A percentile compares a stretch with the other conserved stretches of the same genome.
Conservation (phyloP, 2,888 invertebrate genomes). For the Mythimna vitellina region DNA sequence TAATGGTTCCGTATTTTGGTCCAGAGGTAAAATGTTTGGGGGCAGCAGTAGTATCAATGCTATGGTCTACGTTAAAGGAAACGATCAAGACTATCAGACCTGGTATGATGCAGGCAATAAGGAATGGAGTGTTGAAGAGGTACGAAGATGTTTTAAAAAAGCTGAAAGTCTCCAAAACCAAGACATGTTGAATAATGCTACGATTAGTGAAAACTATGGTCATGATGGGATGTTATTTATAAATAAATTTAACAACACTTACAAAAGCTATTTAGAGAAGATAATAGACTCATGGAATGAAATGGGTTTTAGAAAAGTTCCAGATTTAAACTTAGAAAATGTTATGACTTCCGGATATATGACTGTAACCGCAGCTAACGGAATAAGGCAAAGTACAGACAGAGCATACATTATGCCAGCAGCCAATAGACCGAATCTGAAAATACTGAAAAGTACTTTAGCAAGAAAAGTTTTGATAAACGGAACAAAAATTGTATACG, state of each 20-base stretch:
- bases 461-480: slow-evolving; percentile 56
- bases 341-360: slow-evolving; percentile 85
- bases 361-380: slow-evolving; percentile 84
- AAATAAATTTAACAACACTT: slow-evolving; percentile 83
- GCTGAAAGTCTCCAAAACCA: slow-evolving; percentile 82
- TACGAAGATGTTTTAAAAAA: slow-evolving; percentile 86
- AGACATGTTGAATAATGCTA: slow-evolving; percentile 63
- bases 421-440: slow-evolving; percentile 57
- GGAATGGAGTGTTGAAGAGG: slow-evolving; percentile 89
- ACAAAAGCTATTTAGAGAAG: slow-evolving; percentile 55
- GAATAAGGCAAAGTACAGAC: slow-evolving; percentile 90
- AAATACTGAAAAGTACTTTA: slow-evolving; percentile 42
- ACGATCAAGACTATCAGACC: slow-evolving; percentile 83
- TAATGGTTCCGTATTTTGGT: slow-evolving; percentile 81
- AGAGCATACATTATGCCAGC: slow-evolving; percentile 83
- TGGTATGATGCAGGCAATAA: slow-evolving; percentile 82
- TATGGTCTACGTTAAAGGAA: slow-evolving; percentile 90
- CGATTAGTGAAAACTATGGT: slow-evolving; percentile 75
- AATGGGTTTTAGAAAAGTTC: slow-evolving; percentile 79
- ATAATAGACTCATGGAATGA: slow-evolving; percentile 81
- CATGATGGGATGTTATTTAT: slow-evolving; percentile 83
- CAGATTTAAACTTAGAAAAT: slow-evolving; percentile 81
- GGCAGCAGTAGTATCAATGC: slow-evolving; percentile 90
- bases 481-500: slow-evolving; percentile 27
- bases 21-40: slow-evolving; percentile 91